Percentiles rank a stretch among this genome's conserved stretches.
Conservation (phyloP, 2,888 invertebrate genomes). For the Phoenoteleia sp. region DNA sequence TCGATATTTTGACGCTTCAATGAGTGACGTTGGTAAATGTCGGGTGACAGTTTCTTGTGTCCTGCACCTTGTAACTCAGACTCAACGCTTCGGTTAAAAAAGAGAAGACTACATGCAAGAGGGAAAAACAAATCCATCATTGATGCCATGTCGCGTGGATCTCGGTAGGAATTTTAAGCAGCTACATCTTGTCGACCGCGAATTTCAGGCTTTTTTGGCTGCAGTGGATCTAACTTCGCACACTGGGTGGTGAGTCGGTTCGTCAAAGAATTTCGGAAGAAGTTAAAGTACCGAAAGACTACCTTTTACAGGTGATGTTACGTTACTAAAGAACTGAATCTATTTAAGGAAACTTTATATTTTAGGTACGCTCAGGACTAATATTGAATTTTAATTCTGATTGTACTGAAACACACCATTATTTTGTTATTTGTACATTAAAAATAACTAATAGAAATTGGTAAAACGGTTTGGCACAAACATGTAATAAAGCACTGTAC, state of each 20-base stretch:
- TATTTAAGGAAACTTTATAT: no score
- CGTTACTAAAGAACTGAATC: no score
- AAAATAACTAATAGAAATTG: no score
- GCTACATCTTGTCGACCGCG: constrained; percentile 79
- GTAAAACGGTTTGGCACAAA: no score
- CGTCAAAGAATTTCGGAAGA: constrained; percentile 78
- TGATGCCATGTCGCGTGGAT: constrained; percentile 80
- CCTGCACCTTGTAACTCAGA: constrained; percentile 72
- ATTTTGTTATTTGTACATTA: no score
- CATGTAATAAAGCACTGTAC: no score
- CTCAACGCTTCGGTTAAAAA: constrained; percentile 43
- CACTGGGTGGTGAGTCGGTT: constrained; percentile 83
- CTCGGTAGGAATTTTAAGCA: constrained; percentile 83
- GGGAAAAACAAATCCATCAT: constrained; percentile 81
- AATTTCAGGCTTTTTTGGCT: constrained; percentile 80
- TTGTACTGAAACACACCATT: no score
- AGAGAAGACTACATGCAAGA: constrained; percentile 43
- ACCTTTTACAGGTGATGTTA: constrained; percentile 60
- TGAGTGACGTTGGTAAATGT: constrained; percentile 78
- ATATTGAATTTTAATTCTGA: no score
- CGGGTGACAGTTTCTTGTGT: constrained; percentile 80
- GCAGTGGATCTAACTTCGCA: constrained; percentile 82
- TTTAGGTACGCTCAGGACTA: no score
- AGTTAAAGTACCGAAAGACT: constrained; percentile 9
- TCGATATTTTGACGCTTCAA: constrained; percentile 80